Conservation (phyloP, 2,113 vertebrate species). For the Anoura caudifer region DNA sequence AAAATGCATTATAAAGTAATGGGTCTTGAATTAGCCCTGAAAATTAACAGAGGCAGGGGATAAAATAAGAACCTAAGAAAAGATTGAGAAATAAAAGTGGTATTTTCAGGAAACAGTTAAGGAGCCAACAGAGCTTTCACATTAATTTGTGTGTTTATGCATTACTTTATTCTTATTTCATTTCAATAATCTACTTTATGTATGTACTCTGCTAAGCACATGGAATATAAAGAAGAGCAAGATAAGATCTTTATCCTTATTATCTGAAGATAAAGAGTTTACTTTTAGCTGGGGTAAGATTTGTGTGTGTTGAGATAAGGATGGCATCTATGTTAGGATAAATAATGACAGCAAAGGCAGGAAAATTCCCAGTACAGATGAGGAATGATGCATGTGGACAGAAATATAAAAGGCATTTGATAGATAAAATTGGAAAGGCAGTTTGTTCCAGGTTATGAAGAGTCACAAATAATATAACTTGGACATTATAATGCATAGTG, state of each 20-base stretch:
- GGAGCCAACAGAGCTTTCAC: neutral
- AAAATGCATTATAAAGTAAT: neutral
- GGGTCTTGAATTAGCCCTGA: neutral
- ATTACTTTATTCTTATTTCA: neutral
- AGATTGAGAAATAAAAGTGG: neutral
- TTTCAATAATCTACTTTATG: neutral
- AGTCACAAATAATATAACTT: neutral
- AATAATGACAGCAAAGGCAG: neutral
- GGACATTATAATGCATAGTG: neutral
- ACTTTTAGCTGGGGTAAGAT: neutral
- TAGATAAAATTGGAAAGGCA: neutral
- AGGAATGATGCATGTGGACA: neutral
- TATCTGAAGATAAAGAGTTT: neutral
- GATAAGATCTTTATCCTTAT: neutral
- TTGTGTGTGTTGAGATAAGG: neutral
- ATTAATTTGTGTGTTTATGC: neutral
- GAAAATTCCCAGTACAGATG: neutral
- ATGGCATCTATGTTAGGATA: neutral
- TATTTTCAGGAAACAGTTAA: neutral
- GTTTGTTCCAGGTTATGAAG: neutral
- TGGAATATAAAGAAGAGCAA: neutral
- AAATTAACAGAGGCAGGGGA: neutral
- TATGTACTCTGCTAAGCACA: neutral
- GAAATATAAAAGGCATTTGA: neutral
- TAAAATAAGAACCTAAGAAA: neutral